Evolutionary conservation across 2,888 invertebrate species (phyloP), one percentile per base, ranked within the genome.

Genomic region (Eumerus sabulonum): DNA sequence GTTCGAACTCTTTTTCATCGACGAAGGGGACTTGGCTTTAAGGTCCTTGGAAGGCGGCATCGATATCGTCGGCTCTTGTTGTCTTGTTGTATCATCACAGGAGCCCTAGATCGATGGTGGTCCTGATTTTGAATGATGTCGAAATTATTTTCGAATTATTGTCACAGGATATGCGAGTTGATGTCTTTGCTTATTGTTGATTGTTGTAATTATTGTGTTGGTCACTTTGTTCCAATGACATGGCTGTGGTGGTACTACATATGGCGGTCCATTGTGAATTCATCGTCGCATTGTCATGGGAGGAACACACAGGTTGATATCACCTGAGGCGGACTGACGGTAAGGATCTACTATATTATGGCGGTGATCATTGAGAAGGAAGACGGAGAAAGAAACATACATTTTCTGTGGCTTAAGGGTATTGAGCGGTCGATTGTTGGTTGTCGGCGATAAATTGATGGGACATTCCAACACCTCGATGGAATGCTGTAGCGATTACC

Each of bases 71-170:
- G 60, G 64, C 59, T 76, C 60, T 67, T 62, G 18, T 45, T 60
- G 27, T 27, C 27, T 27, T 27, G 27, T 18, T 67, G 16, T 54
- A n/a, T 72, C 66, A 59, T 72, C 50, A 38, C 7, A 53, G 40
- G 11, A 18, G 18, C 11, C 18, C 50, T 56, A 17, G 44, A 16
- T 3, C 18, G 63, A 40, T 67, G 76, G 79, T 74, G 79, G 79
- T 74, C 74, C 36, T 64, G 40, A 66, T 38, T 57, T 13, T 42
- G 40, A 48, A 42, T 14, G 56, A 63, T 27, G 38, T 45, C 2
- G 44, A 59, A 59, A 79, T 74, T 79, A 74, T 79, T 68, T 79
- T 64, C 79, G 42, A 74, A 79, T 79, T 74, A 74, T 60, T 70
- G 68, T 74, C 68, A 74, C 74, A 79, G 79, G 74, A 79, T 79